phyloP scores from a whole-genome alignment of 2,113 vertebrate species.

The Spilogale gracilis region DNA sequence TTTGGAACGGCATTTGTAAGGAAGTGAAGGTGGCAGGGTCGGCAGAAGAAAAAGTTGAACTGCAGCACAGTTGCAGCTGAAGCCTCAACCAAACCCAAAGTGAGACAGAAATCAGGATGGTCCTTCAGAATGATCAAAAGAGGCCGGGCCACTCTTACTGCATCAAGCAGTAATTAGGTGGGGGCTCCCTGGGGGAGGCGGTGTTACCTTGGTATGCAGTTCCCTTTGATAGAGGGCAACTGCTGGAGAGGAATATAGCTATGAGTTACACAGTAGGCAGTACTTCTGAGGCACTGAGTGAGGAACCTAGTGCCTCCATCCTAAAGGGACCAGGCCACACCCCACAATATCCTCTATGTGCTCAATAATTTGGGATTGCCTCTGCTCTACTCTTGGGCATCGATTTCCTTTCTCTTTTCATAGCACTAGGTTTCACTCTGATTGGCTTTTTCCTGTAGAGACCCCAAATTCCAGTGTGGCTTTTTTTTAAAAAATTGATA shows the following conservation, averaged over 20 bases:
- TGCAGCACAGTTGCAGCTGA: neutral
- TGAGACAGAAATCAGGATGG: neutral
- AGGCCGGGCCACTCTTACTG: neutral
- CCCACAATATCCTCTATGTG: too few species aligned
- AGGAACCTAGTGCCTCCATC: neutral
- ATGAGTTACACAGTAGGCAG: neutral
- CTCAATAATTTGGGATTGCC: neutral
- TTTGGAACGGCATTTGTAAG: neutral
- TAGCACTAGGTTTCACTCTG: neutral
- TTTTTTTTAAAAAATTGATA: neutral
- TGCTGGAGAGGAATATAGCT: neutral
- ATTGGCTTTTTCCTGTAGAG: neutral
- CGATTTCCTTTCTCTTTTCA: neutral
- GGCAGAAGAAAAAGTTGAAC: neutral
- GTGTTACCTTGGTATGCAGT: neutral
- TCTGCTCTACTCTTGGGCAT: neutral
- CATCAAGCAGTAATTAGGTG: neutral
- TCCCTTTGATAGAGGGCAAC: neutral
- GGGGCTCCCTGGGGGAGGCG: fast-evolving
- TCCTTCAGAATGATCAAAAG: neutral
- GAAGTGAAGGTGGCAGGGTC: neutral
- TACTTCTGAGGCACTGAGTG: neutral
- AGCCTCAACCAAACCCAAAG: neutral
- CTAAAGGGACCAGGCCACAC: neutral
- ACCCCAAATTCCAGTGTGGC: neutral